These are phyloP conservation scores for Garrulus glandarius DNA, from an alignment of 2,797 vertebrate species.

Conservation along the genomic window DNA sequence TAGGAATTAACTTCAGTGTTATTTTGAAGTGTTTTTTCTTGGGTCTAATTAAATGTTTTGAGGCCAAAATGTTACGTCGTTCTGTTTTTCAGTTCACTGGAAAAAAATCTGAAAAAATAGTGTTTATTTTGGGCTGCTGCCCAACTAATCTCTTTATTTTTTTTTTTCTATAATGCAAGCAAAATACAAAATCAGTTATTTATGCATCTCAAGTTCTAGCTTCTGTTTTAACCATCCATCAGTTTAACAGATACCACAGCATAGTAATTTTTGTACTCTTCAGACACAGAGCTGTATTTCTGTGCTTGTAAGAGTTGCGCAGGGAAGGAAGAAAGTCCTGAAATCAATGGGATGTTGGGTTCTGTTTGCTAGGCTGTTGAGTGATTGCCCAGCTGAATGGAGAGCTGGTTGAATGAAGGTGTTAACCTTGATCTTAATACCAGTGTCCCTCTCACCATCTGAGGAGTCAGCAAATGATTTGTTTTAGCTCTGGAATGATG, in stretches of 20 bases:
- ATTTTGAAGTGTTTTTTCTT: neutral
- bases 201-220: constrained; percentile 13
- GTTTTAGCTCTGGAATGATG: neutral
- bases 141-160: neutral
- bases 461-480: neutral
- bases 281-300: neutral
- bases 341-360: neutral
- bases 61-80: neutral
- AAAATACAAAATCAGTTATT: constrained; percentile 29
- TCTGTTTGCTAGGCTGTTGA: neutral
- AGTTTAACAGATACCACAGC: neutral
- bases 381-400: neutral
- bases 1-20: neutral
- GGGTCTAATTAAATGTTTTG: neutral
- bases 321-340: neutral
- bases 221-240: constrained; percentile 22
- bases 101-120: neutral
- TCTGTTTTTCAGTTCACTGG: neutral
- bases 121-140: constrained; percentile 18
- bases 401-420: constrained; percentile 14
- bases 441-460: neutral
- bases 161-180: neutral
- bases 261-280: neutral
- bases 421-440: constrained; percentile 4
- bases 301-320: neutral